A percentile compares a stretch with the other conserved stretches of the same genome.
Conservation (phyloP, 2,113 vertebrate species). For the Todiramphus saurophagus region DNA sequence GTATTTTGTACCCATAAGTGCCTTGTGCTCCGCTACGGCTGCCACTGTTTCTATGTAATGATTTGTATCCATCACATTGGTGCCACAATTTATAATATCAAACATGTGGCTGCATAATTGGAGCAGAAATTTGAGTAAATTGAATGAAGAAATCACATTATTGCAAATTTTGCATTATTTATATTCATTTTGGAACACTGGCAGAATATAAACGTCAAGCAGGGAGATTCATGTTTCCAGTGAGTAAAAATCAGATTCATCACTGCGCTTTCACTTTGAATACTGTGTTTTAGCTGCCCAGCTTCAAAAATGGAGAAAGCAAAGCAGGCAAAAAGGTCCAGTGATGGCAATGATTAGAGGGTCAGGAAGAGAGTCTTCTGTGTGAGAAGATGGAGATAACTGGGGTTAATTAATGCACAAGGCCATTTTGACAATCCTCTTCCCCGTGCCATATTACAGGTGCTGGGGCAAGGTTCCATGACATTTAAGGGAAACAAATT, state of each 20-base stretch:
- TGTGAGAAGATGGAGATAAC: background rate
- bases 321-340: background rate
- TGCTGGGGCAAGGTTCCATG: background rate
- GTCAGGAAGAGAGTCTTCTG: background rate
- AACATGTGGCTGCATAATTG: background rate
- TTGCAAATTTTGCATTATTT: constrained; percentile 62
- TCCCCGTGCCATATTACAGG: background rate
- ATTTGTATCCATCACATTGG: background rate
- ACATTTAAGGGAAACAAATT: constrained; percentile 24
- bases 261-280: background rate
- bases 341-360: background rate
- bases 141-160: constrained; percentile 30
- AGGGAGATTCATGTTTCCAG: constrained; percentile 26
- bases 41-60: background rate
- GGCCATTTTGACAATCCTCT: background rate
- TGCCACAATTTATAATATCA: background rate
- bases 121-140: constrained; percentile 29
- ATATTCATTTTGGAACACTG: constrained; percentile 46
- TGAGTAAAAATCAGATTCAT: constrained; percentile 35
- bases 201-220: constrained; percentile 45
- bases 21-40: background rate
- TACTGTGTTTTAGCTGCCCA: background rate
- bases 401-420: background rate
- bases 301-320: background rate
- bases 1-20: background rate